A percentile compares a stretch with the other conserved stretches of the same genome.
phyloP scores from a whole-genome alignment of 2,113 vertebrate genomes.

The Oreamnos americanus region DNA sequence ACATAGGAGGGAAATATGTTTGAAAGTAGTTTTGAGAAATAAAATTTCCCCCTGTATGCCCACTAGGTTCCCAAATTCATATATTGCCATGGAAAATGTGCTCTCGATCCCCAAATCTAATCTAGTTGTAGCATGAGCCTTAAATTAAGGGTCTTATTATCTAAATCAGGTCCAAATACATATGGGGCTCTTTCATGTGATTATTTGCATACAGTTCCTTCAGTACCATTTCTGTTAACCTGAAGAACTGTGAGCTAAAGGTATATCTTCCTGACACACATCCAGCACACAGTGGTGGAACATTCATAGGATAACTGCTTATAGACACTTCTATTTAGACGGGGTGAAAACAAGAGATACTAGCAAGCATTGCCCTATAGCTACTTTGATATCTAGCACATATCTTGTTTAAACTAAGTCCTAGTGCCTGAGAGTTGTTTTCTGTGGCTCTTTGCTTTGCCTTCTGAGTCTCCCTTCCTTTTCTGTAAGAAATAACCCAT shows the following conservation, averaged over 20 bases:
- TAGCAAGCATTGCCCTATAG: background rate
- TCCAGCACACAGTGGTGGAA: too few species aligned
- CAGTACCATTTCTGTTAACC: background rate
- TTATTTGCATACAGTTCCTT: background rate
- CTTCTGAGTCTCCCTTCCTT: background rate
- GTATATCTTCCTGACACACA: background rate
- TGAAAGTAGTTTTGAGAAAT: background rate
- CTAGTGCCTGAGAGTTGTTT: background rate
- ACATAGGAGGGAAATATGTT: background rate
- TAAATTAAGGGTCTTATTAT: background rate
- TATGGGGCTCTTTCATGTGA: background rate
- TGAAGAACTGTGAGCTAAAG: background rate
- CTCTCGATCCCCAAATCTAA: background rate
- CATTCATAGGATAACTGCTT: background rate
- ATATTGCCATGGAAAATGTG: background rate
- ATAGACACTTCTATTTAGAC: background rate
- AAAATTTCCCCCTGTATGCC: background rate
- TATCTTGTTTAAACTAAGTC: background rate
- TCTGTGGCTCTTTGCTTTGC: background rate
- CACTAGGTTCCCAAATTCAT: background rate
- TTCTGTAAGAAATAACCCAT: background rate
- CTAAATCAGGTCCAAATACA: background rate
- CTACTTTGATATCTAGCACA: background rate
- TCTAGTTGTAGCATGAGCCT: background rate
- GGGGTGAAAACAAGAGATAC: background rate